Evolutionary conservation across 2,797 vertebrate genomes (phyloP).

Genomic region (Scolopax bukidnonensis): DNA sequence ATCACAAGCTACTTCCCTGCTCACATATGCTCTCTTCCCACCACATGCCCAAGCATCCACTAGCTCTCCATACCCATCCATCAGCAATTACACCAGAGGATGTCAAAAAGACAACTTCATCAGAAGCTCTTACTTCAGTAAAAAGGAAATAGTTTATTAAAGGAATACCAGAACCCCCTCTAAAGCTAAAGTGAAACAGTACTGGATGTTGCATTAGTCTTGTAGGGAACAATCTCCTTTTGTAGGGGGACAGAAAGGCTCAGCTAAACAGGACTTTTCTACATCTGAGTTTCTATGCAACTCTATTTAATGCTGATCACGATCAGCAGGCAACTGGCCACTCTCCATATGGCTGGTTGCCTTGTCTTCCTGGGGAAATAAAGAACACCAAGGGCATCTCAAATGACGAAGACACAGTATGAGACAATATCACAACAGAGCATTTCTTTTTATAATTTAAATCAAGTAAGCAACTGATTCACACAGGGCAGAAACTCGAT

Average conservation of each 20-base stretch:
- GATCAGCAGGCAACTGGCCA: conserved; percentile 58
- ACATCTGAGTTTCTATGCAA: conserved; percentile 11
- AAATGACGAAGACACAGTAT: conserved; percentile 64
- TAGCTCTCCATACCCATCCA: background rate
- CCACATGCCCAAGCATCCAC: background rate
- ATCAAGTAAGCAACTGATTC: conserved; percentile 66
- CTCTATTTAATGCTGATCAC: background rate
- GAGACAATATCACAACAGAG: conserved; percentile 44
- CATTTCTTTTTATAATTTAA: conserved; percentile 64
- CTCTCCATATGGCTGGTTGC: conserved; percentile 64
- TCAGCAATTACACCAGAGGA: background rate
- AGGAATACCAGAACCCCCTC: background rate
- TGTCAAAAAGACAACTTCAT: background rate
- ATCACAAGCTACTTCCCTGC: background rate
- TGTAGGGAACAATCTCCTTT: conserved; percentile 39
- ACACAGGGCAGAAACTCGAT: conserved; percentile 50
- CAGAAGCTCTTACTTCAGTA: background rate
- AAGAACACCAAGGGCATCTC: conserved; percentile 45
- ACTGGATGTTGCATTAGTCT: background rate
- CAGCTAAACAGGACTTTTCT: conserved; percentile 14
- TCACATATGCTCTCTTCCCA: background rate
- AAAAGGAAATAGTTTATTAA: background rate
- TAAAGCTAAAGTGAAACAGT: background rate
- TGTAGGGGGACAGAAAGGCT: conserved; percentile 28
- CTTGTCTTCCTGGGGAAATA: conserved; percentile 38